Evolutionary conservation across 2,113 vertebrate species (phyloP), one percentile per base, ranked within the genome.

Genomic region (Centropristis striata): DNA sequence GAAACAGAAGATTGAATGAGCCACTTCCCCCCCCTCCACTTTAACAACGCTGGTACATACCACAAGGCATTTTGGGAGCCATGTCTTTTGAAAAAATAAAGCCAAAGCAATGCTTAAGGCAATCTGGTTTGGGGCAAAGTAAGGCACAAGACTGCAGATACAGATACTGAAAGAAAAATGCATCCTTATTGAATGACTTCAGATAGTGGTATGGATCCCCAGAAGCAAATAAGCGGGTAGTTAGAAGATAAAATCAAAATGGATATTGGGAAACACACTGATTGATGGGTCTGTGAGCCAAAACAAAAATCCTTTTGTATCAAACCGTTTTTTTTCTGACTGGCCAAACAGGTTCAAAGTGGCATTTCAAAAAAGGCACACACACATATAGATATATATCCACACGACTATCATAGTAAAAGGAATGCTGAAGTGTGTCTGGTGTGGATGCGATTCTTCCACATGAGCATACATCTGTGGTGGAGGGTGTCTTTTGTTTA

Each of bases 341-440:
- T 92, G 93, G 89, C 92, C 92, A 70, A 90, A 90, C 83, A 71
- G 77, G 83, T 89, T 89, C 57, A 83, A 87, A 91, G 90, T 88
- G 90, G 89, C 88, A 72, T 88, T 88, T 90, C 63, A 70, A 68
- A 64, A 78, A 74, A 18, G 37, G 51, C 65, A 69, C 65, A 71
- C 58, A 59, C 65, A 85, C 77, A 88, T 55, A 80, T 46, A 32
- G 32, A 32, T 32, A 66, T 49, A 88, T 53, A 81, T 50, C 68
- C 77, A 90, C 80, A 85, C 67, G 60, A 80, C 73, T 72, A 82
- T 76, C 37, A 60, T 46, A 61, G 71, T 59, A 78, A 78, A 89
- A 94, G 93, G 93, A 94, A 95, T 95, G 93, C 91, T 92, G 60
- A 92, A 92, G 92, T 91, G 92, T 92, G 92, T 94, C 82, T 89